Conservation (phyloP, 2,888 invertebrate genomes). For the Eilema griseolum region DNA sequence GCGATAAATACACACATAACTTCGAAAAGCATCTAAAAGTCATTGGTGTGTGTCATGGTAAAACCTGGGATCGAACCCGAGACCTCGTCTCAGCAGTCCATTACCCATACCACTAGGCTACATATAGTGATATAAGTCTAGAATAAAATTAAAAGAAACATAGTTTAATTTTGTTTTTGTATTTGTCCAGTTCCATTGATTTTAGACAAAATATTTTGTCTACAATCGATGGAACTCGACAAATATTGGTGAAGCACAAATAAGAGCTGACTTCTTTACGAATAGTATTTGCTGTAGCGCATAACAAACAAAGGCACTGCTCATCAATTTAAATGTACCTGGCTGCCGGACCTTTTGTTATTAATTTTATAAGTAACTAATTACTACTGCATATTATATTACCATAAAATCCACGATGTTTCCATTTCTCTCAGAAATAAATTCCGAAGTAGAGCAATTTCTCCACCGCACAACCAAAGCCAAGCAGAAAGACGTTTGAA, state of each 20-base stretch:
- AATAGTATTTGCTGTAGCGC: not conserved
- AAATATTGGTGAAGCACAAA: not conserved
- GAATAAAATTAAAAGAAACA: not conserved
- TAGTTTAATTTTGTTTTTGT: too few relatives aligned
- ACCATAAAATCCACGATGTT: not conserved
- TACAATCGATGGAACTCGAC: too few relatives aligned
- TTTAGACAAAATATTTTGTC: too few relatives aligned
- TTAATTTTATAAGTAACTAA: too few relatives aligned
- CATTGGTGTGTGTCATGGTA: too few relatives aligned
- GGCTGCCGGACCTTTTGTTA: not conserved
- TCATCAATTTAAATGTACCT: not conserved
- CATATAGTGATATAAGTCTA: too few relatives aligned
- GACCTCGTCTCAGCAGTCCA: too few relatives aligned
- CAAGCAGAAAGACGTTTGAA: conserved; percentile 78
- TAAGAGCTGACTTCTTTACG: not conserved
- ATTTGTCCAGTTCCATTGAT: too few relatives aligned
- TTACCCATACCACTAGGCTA: too few relatives aligned
- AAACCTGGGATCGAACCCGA: too few relatives aligned
- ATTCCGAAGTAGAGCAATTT: conserved; percentile 70
- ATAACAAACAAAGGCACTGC: not conserved
- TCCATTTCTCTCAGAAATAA: not conserved
- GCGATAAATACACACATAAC: too few relatives aligned
- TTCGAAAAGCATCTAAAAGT: too few relatives aligned
- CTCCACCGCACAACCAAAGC: conserved; percentile 52
- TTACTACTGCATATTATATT: not conserved